These are phyloP conservation scores for Dasysyrphus albostriatus DNA, from an alignment of 2,888 invertebrate genomes.

Conservation along the genomic window DNA sequence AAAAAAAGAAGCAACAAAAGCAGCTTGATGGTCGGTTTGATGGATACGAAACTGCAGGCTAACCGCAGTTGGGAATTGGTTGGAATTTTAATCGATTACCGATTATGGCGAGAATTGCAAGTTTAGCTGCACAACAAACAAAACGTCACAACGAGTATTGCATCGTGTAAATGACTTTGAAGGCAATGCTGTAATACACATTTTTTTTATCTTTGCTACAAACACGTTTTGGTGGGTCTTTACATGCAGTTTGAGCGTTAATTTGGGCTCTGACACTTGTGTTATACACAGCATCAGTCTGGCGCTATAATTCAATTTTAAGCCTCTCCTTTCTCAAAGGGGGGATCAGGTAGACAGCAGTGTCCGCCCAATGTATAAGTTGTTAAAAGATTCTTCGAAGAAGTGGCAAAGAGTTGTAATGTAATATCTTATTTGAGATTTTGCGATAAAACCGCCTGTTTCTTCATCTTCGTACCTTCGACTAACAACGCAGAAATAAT, in stretches of 20 bases:
- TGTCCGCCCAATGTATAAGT: neutral
- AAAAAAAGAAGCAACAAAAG: constrained; percentile 37
- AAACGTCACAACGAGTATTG: neutral
- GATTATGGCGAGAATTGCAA: neutral
- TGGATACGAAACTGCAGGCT: constrained; percentile 67
- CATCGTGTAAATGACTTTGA: neutral
- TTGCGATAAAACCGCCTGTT: neutral
- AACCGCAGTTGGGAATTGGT: constrained; percentile 66
- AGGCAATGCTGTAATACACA: neutral
- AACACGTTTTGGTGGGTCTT: neutral
- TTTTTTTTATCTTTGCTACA: neutral
- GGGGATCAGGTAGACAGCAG: neutral
- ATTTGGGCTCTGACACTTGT: neutral
- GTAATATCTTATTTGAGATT: constrained; percentile 45
- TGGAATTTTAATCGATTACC: constrained; percentile 67
- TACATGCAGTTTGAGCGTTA: neutral
- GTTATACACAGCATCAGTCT: neutral
- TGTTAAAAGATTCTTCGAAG: neutral
- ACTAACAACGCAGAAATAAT: constrained; percentile 9
- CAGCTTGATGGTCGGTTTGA: constrained; percentile 68
- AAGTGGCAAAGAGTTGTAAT: neutral
- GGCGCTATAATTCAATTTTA: neutral
- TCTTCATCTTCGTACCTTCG: neutral
- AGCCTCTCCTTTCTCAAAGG: neutral
- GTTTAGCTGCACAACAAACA: neutral